Conservation (phyloP, 1,140 invertebrate species). For the Drosophila leontia region DNA sequence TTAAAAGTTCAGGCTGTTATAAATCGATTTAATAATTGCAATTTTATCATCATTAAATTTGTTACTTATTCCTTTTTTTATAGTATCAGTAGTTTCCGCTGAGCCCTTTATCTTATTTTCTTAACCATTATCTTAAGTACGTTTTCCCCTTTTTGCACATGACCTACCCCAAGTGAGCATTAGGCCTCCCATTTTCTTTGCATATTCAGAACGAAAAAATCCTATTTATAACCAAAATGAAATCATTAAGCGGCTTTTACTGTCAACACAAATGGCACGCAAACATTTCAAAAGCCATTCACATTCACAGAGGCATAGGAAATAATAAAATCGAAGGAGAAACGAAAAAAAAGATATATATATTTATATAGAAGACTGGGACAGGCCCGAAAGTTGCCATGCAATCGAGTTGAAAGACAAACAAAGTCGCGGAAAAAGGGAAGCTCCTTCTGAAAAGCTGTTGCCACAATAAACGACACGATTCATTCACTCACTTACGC, state of each 20-base stretch:
- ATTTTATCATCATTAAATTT: not conserved
- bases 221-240: conserved; percentile 68
- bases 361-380: not conserved
- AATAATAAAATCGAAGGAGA: conserved; percentile 68
- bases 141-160: not conserved
- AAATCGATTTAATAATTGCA: not conserved
- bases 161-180: conserved; percentile 16
- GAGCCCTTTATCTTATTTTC: not conserved
- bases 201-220: conserved; percentile 23
- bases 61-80: too few relatives aligned
- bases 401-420: conserved; percentile 79
- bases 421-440: conserved; percentile 41
- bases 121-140: not conserved
- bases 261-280: conserved; percentile 76
- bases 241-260: conserved; percentile 76
- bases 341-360: conserved; percentile 16
- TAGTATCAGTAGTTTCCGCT: not conserved
- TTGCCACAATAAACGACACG: conserved; percentile 68
- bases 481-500: conserved; percentile 64
- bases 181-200: not conserved
- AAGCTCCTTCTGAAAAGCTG: conserved; percentile 26
- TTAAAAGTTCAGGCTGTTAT: not conserved
- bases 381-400: conserved; percentile 53
- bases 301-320: conserved; percentile 53
- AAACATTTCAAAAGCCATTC: conserved; percentile 75